phyloP scores from a whole-genome alignment of 2,797 vertebrate species.

The Molossus alvarezi region DNA sequence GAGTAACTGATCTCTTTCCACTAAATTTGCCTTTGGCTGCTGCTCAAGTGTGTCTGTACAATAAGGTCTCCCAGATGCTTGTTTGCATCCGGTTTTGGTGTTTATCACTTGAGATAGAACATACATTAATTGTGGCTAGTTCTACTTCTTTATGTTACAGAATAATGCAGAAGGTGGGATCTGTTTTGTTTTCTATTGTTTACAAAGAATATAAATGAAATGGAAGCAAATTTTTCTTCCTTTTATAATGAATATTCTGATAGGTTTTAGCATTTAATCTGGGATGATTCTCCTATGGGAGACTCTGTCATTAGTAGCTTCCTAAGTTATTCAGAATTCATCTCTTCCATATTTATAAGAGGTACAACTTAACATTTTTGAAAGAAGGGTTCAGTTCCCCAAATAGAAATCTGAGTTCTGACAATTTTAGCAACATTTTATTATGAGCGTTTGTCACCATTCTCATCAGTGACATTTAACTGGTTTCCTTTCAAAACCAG shows the following conservation, averaged over 20 bases:
- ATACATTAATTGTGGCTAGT: background rate
- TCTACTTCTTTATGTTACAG: background rate
- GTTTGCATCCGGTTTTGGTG: background rate
- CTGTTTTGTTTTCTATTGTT: slow-evolving; percentile 1
- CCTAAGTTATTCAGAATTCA: slow-evolving; percentile 77
- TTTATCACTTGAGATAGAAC: slow-evolving; percentile 32
- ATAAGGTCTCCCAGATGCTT: background rate
- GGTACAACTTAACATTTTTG: slow-evolving; percentile 64
- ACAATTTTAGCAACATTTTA: slow-evolving; percentile 80
- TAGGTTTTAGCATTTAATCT: slow-evolving; percentile 69
- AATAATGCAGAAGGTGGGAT: background rate
- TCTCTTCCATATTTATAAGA: slow-evolving; percentile 74
- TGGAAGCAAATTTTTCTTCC: slow-evolving; percentile 64
- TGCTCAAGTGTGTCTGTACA: background rate
- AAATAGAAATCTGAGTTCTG: slow-evolving; percentile 74
- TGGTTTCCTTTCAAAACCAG: slow-evolving; percentile 77
- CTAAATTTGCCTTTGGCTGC: background rate
- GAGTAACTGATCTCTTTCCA: slow-evolving; percentile 20
- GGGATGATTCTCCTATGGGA: slow-evolving; percentile 32
- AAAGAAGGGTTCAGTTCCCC: slow-evolving; percentile 78
- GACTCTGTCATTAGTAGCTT: slow-evolving; percentile 71
- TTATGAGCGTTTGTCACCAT: slow-evolving; percentile 62
- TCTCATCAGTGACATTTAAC: slow-evolving; percentile 77
- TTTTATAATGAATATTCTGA: slow-evolving; percentile 57
- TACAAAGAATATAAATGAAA: slow-evolving; percentile 61